phyloP scores from a whole-genome alignment of 53 echinoderm and acorn worm species.

The Echinometra lucunter region DNA sequence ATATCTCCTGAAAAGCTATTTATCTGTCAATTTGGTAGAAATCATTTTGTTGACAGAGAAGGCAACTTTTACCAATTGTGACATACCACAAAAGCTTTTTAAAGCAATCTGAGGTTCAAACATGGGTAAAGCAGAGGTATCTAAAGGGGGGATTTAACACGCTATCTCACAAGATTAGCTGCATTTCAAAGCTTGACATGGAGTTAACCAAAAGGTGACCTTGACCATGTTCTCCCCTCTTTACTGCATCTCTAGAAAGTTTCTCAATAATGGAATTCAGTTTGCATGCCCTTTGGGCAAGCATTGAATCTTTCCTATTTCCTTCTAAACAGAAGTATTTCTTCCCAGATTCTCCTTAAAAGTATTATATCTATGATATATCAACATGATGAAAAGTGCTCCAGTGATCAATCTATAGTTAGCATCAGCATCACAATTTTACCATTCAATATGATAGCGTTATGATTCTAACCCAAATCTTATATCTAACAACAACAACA shows the following conservation, averaged over 20 bases:
- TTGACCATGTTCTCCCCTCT: background rate
- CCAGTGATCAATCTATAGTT: no score
- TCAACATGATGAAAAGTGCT: background rate
- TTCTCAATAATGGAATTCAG: background rate
- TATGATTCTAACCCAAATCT: no score
- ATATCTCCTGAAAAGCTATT: constrained; percentile 22
- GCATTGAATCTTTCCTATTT: background rate
- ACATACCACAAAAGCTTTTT: constrained; percentile 44
- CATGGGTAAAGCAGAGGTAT: background rate
- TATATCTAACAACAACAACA: no score
- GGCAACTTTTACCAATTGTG: constrained; percentile 12
- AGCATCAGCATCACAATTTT: no score
- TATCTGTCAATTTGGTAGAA: constrained; percentile 38
- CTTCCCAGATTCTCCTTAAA: no score
- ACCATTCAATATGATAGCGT: no score
- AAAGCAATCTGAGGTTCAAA: constrained; percentile 24
- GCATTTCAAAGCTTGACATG: background rate
- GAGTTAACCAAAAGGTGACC: background rate
- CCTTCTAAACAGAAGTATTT: background rate
- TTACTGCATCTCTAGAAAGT: background rate
- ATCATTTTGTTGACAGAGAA: constrained; percentile 23
- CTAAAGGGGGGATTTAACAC: background rate
- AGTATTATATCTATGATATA: background rate
- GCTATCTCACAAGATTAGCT: background rate
- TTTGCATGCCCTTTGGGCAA: background rate